Evolutionary conservation across 1,140 invertebrate species (phyloP).

Genomic region (Rhagoletis pomonella): DNA sequence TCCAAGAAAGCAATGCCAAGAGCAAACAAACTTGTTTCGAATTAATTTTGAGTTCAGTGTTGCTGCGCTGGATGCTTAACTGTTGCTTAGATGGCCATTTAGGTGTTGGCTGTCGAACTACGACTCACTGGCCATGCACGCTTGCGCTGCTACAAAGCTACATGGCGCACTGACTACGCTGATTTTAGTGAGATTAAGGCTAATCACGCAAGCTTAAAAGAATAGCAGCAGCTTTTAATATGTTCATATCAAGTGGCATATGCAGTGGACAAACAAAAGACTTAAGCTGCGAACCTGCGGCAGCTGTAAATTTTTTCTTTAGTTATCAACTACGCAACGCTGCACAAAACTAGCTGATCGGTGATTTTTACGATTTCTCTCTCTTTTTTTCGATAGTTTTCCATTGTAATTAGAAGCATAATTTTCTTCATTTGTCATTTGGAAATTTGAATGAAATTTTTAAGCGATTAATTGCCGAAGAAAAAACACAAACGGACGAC

Average conservation of each 20-base stretch:
- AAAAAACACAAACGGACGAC: slow-evolving; percentile 14
- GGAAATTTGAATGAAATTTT: background rate
- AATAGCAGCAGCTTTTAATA: background rate
- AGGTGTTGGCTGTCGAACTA: background rate
- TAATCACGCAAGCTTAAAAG: background rate
- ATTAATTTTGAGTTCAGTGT: background rate
- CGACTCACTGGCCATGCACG: background rate
- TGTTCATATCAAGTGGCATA: background rate
- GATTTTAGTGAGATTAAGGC: slow-evolving; percentile 6
- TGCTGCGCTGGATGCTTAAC: background rate
- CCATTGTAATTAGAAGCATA: background rate
- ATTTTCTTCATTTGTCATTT: background rate
- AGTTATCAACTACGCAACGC: background rate
- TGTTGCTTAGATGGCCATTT: background rate
- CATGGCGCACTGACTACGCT: background rate
- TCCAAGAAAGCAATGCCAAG: background rate
- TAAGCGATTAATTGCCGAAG: background rate
- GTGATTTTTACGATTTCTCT: background rate
- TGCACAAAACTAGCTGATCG: slow-evolving; percentile 9
- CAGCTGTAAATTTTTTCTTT: background rate
- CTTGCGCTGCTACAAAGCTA: background rate
- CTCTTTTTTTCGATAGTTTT: background rate
- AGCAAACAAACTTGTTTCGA: background rate
- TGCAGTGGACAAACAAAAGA: slow-evolving; percentile 13
- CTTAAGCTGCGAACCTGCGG: slow-evolving; percentile 44